A percentile compares a stretch with the other conserved stretches of the same genome.
Evolutionary conservation across 1,140 invertebrate genomes (phyloP).

Genomic region (Ephestia elutella): DNA sequence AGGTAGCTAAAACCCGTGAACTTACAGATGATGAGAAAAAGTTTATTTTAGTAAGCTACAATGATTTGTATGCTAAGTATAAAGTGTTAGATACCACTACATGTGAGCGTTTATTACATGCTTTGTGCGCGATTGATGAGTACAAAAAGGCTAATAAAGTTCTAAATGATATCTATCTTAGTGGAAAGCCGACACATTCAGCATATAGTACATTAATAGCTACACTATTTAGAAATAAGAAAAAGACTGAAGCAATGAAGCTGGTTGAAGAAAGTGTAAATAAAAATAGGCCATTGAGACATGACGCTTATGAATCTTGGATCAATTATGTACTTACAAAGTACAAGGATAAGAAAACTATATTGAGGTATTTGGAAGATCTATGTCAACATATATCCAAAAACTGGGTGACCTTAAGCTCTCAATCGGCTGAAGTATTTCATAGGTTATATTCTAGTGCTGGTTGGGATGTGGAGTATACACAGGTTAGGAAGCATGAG

Average conservation of each 20-base stretch:
- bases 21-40: slow-evolving; percentile 69
- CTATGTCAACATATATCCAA: slow-evolving; percentile 65
- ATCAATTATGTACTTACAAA: slow-evolving; percentile 64
- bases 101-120: slow-evolving; percentile 75
- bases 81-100: slow-evolving; percentile 75
- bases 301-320: slow-evolving; percentile 57
- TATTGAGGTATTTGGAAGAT: slow-evolving; percentile 62
- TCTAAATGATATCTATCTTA: slow-evolving; percentile 75
- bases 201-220: slow-evolving; percentile 68
- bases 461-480: slow-evolving; percentile 45
- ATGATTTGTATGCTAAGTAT: slow-evolving; percentile 74
- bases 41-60: slow-evolving; percentile 75
- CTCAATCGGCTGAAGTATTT: slow-evolving; percentile 36
- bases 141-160: slow-evolving; percentile 78
- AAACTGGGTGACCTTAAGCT: slow-evolving; percentile 42
- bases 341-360: slow-evolving; percentile 56
- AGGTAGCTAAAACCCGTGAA: slow-evolving; percentile 38
- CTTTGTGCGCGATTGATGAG: slow-evolving; percentile 76
- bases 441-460: slow-evolving; percentile 39
- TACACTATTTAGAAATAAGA: slow-evolving; percentile 75
- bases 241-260: slow-evolving; percentile 73
- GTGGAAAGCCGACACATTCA: slow-evolving; percentile 34
- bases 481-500: slow-evolving; percentile 41
- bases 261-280: slow-evolving; percentile 68
- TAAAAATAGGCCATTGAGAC: slow-evolving; percentile 27